phyloP scores from a whole-genome alignment of 2,888 invertebrate species.

The Pharmacophagus antenor region DNA sequence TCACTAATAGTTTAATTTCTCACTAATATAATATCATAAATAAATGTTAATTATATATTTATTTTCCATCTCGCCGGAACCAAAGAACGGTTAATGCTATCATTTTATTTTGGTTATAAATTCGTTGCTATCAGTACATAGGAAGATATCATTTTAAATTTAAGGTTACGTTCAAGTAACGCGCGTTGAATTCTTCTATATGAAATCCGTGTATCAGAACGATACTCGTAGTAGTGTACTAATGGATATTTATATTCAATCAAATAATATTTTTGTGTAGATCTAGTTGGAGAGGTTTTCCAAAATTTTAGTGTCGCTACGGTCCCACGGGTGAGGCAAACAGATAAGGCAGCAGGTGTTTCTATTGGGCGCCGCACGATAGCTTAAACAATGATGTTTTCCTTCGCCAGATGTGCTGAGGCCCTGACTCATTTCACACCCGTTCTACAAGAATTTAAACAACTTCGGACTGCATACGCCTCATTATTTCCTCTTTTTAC shows the following conservation, averaged over 20 bases:
- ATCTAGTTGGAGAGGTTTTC: neutral
- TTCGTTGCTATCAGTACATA: too few relatives aligned
- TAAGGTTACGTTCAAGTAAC: constrained; percentile 10
- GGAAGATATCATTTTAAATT: neutral
- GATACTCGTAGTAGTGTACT: too few relatives aligned
- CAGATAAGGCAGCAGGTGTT: constrained; percentile 34
- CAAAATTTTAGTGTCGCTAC: constrained; percentile 1
- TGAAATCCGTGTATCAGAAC: constrained; percentile 13
- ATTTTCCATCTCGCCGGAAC: too few relatives aligned
- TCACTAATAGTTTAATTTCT: too few relatives aligned
- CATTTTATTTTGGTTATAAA: neutral
- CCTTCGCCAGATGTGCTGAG: constrained; percentile 35
- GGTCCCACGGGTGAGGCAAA: constrained; percentile 7
- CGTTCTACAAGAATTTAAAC: constrained; percentile 29
- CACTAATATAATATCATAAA: too few relatives aligned
- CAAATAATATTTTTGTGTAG: too few relatives aligned
- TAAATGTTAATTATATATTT: too few relatives aligned
- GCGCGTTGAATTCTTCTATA: constrained; percentile 52
- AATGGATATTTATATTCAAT: too few relatives aligned
- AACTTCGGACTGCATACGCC: constrained; percentile 9
- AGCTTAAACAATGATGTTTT: constrained; percentile 40
- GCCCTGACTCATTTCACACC: constrained; percentile 33
- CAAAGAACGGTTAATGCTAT: neutral
- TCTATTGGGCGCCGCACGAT: constrained; percentile 32
- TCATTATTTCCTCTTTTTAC: constrained; percentile 30